Percentiles rank a stretch among this genome's conserved stretches.
phyloP scores from a whole-genome alignment of 1,140 invertebrate genomes.

The Mycetomoellerius zeteki region DNA sequence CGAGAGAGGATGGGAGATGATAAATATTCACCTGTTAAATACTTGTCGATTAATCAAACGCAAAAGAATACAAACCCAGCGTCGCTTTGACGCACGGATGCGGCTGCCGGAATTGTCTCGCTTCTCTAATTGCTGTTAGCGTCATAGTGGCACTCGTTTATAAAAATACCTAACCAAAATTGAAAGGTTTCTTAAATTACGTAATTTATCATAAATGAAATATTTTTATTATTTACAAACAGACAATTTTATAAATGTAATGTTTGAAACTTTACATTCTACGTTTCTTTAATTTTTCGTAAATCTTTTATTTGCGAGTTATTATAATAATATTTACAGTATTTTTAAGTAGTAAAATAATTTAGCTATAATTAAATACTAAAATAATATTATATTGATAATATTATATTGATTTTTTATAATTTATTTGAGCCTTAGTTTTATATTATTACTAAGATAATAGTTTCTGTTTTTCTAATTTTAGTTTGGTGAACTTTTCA shows the following conservation, averaged over 20 bases:
- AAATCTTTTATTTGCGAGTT: neutral
- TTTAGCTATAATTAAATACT: neutral
- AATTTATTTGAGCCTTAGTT: too few relatives aligned
- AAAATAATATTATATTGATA: too few relatives aligned
- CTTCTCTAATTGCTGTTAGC: neutral
- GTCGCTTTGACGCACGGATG: neutral
- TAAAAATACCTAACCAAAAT: slow-evolving; percentile 10
- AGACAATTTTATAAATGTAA: neutral
- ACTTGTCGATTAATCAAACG: slow-evolving; percentile 70
- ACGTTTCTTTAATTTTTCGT: neutral
- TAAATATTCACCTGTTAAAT: slow-evolving; percentile 67
- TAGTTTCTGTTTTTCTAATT: neutral
- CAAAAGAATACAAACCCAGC: slow-evolving; percentile 25
- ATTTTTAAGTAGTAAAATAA: neutral
- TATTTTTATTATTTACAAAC: neutral
- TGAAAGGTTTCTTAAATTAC: neutral
- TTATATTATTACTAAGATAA: too few relatives aligned
- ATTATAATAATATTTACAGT: neutral
- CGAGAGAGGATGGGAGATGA: slow-evolving; percentile 51
- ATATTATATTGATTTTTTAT: too few relatives aligned
- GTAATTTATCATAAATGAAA: slow-evolving; percentile 5
- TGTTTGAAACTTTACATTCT: neutral
- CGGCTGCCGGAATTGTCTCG: slow-evolving; percentile 11
- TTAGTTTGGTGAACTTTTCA: neutral
- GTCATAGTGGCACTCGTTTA: neutral